These are phyloP conservation scores for Anastrepha obliqua DNA, from an alignment of 1,140 invertebrate species.

Conservation along the genomic window DNA sequence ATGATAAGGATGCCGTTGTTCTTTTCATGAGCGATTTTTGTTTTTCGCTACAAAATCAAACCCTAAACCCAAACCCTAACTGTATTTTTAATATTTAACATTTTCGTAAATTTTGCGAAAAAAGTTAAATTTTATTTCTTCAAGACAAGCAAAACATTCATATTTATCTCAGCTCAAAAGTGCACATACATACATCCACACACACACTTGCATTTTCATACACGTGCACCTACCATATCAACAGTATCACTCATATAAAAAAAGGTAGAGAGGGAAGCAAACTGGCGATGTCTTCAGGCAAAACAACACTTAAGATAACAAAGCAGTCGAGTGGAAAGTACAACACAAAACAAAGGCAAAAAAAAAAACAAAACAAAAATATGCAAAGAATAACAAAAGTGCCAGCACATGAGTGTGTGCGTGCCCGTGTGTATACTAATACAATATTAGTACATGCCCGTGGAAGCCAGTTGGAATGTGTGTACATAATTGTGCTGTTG, in stretches of 20 bases:
- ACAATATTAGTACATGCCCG: not conserved
- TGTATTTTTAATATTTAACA: no score
- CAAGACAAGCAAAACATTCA: no score
- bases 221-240: not conserved
- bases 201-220: not conserved
- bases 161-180: not conserved
- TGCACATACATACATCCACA: not conserved
- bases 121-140: no score
- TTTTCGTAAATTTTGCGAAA: no score
- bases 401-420: not conserved
- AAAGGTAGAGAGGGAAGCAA: not conserved
- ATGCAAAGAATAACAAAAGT: conserved; percentile 40
- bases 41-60: no score
- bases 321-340: conserved; percentile 37
- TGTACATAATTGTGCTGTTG: conserved; percentile 4
- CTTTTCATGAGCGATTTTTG: no score
- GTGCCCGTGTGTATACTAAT: not conserved
- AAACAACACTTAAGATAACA: conserved; percentile 52
- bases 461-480: not conserved
- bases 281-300: conserved; percentile 31
- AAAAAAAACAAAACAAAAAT: conserved; percentile 33
- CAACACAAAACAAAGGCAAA: not conserved
- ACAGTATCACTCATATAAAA: conserved; percentile 10
- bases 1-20: no score
- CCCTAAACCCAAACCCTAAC: no score